Base-by-base conservation (phyloP, 2,888 invertebrate species). In the Seira sanloemensis region DNA sequence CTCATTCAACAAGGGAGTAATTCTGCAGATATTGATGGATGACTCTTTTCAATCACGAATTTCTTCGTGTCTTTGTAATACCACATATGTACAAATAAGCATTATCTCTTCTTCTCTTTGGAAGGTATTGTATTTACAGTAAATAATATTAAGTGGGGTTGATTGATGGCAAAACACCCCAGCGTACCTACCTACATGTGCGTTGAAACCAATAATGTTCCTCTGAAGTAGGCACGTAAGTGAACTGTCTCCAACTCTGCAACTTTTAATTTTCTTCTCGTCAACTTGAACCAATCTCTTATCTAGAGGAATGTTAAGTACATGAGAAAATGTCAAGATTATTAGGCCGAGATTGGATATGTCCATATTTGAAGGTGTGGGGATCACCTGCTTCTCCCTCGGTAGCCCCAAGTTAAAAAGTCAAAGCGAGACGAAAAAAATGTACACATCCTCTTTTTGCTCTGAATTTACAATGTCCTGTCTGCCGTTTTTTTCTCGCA, bases 301-400 rank as follows among this genome's bases (percentile, higher is more conserved):
- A 7, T 12, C 37, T 37, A 37, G 12, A 37, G 37, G n/a, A n/a
- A n/a, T n/a, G n/a, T n/a, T n/a, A n/a, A n/a, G n/a, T n/a, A n/a
- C 16, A 21, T 4, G 65, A 69, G 24, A 77, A 19, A 46, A 69
- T 27, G 54, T 50, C 26, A 46, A 66, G 65, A 78, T 46, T 69
- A 78, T 65, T 65, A 12, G 54, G n/a, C n/a, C n/a, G 26, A 78
- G 71, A 78, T 78, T 72, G 78, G 66, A 65, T 66, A 72, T 78
- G 78, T 46, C 72, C 78, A 78, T 78, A 72, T 78, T 50, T 79
- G 73, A 79, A 73, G 54, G 46, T 74, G 37, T 37, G 37, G 37
- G 37, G 73, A 27, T 79, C 67, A 74, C 58, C 73, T 50, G 26
- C 67, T 12, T 66, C 21, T 19, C 37, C 12, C 4, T 37, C 37